phyloP scores from a whole-genome alignment of 2,113 vertebrate species.

The Scalopus aquaticus region DNA sequence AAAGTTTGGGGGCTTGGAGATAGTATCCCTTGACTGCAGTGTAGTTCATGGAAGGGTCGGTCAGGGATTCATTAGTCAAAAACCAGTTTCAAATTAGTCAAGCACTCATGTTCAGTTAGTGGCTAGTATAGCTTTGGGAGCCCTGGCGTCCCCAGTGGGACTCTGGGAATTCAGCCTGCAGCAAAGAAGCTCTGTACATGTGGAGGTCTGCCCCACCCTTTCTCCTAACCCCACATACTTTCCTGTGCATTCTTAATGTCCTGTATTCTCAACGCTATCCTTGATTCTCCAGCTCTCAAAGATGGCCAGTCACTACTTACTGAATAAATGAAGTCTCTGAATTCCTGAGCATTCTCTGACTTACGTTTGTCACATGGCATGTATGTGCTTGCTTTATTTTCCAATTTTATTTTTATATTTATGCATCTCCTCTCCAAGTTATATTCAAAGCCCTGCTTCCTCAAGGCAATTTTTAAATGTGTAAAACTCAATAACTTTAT shows the following conservation, averaged over 20 bases:
- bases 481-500: not conserved
- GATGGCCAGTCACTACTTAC: too few relatives aligned
- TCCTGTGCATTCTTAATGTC: rapidly evolving
- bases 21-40: not conserved
- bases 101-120: not conserved
- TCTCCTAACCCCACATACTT: not conserved
- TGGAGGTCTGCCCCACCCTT: not conserved
- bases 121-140: not conserved
- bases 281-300: not conserved
- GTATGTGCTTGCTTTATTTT: not conserved
- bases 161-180: not conserved
- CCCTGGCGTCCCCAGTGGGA: not conserved
- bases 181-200: too few relatives aligned
- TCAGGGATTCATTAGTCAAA: not conserved
- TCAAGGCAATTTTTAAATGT: not conserved
- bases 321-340: not conserved
- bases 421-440: not conserved
- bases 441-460: not conserved
- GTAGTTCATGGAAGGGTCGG: not conserved
- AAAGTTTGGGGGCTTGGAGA: too few relatives aligned
- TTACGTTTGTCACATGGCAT: not conserved
- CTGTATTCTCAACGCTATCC: not conserved
- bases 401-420: not conserved
- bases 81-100: not conserved
- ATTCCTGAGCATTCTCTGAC: not conserved